These are phyloP conservation scores for Spicauda simplicius DNA, from an alignment of 2,888 invertebrate species.

Conservation along the genomic window DNA sequence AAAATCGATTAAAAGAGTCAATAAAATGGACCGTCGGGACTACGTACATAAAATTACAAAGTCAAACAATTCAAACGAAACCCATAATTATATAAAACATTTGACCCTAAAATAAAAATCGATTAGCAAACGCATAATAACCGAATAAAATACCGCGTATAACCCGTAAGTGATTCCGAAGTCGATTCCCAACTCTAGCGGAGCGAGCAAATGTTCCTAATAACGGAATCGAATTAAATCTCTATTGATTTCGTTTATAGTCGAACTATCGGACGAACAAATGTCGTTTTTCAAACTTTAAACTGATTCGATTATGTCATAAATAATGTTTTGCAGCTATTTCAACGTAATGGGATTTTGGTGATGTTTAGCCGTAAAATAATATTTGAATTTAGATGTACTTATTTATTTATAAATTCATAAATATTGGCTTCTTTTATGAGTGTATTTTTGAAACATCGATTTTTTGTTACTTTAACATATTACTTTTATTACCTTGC, in stretches of 20 bases:
- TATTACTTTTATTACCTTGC: too few relatives aligned
- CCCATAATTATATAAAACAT: neutral
- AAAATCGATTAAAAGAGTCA: too few relatives aligned
- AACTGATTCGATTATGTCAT: slow-evolving; percentile 32
- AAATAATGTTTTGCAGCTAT: slow-evolving; percentile 8
- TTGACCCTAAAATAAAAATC: slow-evolving; percentile 2
- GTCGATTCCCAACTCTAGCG: slow-evolving; percentile 19
- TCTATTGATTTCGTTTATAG: slow-evolving; percentile 38
- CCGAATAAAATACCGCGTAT: slow-evolving; percentile 30
- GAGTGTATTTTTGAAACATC: too few relatives aligned
- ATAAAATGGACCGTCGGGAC: too few relatives aligned
- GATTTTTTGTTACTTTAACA: too few relatives aligned
- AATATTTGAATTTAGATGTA: too few relatives aligned
- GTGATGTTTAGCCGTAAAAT: too few relatives aligned
- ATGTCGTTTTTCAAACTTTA: slow-evolving; percentile 28
- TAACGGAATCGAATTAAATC: slow-evolving; percentile 72
- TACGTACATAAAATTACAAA: too few relatives aligned
- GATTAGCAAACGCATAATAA: slow-evolving; percentile 17
- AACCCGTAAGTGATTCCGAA: slow-evolving; percentile 50
- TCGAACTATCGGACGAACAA: slow-evolving; percentile 34
- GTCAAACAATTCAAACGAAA: too few relatives aligned
- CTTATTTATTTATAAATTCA: too few relatives aligned
- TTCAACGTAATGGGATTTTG: too few relatives aligned
- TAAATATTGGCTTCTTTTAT: too few relatives aligned
- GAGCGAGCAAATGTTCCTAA: slow-evolving; percentile 47